Percentiles rank a stretch among this genome's conserved stretches.
These are phyloP conservation scores for Helostoma temminkii DNA, from an alignment of 2,797 vertebrate genomes.

Conservation along the genomic window DNA sequence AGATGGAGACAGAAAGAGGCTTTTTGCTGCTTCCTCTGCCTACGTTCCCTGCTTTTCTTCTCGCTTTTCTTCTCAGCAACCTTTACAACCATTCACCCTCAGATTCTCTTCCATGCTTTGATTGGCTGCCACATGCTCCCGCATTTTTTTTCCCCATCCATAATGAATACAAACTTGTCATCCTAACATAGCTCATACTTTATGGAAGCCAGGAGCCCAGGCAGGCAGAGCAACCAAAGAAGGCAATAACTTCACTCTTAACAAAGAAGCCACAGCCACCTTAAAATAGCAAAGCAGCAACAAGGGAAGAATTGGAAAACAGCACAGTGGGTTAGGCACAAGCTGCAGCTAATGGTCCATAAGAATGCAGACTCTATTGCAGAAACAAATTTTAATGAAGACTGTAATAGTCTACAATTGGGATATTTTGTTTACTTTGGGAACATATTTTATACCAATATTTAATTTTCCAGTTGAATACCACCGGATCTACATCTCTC, in stretches of 20 bases:
- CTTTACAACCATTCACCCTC: conserved; percentile 58
- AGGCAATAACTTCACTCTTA: conserved; percentile 66
- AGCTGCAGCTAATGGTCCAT: conserved; percentile 38
- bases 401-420: neutral
- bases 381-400: neutral
- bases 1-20: conserved; percentile 36
- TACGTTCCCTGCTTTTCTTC: conserved; percentile 44
- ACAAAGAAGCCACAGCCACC: conserved; percentile 56
- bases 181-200: conserved; percentile 56
- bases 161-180: conserved; percentile 73
- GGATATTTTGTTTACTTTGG: neutral
- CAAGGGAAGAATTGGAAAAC: conserved; percentile 40
- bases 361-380: neutral
- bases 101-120: conserved; percentile 59
- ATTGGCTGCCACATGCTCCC: conserved; percentile 55
- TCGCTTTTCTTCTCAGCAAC: conserved; percentile 51
- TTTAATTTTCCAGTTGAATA: no score
- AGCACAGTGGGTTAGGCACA: conserved; percentile 26
- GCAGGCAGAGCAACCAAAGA: conserved; percentile 70
- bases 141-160: conserved; percentile 26
- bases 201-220: conserved; percentile 62
- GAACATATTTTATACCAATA: neutral
- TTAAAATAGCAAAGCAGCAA: conserved; percentile 64
- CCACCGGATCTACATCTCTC: no score
- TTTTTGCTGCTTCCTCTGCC: conserved; percentile 51